phyloP scores from a whole-genome alignment of 2,888 invertebrate genomes.

The Perizoma flavofasciatum region DNA sequence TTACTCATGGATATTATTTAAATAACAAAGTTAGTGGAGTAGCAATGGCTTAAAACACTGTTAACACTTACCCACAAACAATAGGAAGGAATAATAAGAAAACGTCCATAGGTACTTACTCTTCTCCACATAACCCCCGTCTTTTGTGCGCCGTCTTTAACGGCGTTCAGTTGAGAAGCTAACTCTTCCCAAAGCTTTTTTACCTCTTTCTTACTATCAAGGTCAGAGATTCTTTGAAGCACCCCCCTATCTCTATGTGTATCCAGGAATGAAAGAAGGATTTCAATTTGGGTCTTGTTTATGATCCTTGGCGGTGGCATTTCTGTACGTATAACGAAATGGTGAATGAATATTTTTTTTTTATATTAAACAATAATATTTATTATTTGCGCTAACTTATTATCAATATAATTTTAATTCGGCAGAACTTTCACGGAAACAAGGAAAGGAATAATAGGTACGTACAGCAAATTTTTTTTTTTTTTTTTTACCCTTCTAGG shows the following conservation, averaged over 20 bases:
- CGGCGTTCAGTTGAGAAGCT: conserved; percentile 2
- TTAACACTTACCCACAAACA: too few relatives aligned
- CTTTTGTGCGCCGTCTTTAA: conserved; percentile 3
- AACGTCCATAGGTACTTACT: not conserved
- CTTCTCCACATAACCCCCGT: conserved; percentile 3
- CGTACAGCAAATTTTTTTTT: too few relatives aligned
- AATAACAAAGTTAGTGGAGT: too few relatives aligned
- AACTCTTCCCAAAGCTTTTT: conserved; percentile 7
- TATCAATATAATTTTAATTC: not conserved
- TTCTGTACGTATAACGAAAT: not conserved
- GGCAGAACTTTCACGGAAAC: too few relatives aligned
- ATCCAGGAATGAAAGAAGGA: conserved; percentile 6
- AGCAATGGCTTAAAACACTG: too few relatives aligned
- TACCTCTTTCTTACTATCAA: not conserved
- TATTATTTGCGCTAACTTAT: not conserved
- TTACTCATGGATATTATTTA: too few relatives aligned
- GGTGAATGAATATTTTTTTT: not conserved
- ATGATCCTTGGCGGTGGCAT: not conserved
- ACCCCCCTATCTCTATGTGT: conserved; percentile 9
- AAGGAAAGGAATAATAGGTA: too few relatives aligned
- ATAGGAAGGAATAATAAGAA: too few relatives aligned
- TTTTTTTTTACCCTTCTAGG: too few relatives aligned
- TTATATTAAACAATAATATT: not conserved
- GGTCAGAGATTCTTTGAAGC: not conserved
- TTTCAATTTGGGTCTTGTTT: not conserved